phyloP scores from a whole-genome alignment of 1,140 invertebrate species.

The Alviniconcha marisindica region DNA sequence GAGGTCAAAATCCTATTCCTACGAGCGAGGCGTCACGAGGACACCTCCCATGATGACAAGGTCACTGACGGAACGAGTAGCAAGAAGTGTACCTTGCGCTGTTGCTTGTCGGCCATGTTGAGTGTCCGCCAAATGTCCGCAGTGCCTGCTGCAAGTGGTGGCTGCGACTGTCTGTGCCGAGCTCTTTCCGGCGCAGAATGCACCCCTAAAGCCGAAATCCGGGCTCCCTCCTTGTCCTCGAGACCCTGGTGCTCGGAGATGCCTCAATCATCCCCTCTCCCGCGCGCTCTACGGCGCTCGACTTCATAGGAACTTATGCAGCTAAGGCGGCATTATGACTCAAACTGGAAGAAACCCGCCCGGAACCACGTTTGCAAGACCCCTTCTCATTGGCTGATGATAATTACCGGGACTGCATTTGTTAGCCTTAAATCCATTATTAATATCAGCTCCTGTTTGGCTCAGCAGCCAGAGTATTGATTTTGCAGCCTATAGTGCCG shows the following conservation, averaged over 20 bases:
- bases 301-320: slow-evolving; percentile 30
- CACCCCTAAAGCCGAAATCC: slow-evolving; percentile 16
- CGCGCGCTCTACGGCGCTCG: slow-evolving; percentile 29
- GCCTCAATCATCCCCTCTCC: slow-evolving; percentile 37
- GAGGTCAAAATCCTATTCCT: too few relatives aligned
- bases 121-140: background rate
- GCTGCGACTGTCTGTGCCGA: background rate
- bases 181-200: background rate
- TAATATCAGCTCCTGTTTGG: slow-evolving; percentile 35
- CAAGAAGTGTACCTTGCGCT: slow-evolving; percentile 30
- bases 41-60: too few relatives aligned
- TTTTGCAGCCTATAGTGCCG: background rate
- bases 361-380: slow-evolving; percentile 14
- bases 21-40: too few relatives aligned
- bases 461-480: slow-evolving; percentile 24
- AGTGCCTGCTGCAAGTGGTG: slow-evolving; percentile 10
- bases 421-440: slow-evolving; percentile 20
- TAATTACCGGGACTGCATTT: slow-evolving; percentile 28
- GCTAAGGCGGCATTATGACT: slow-evolving; percentile 44
- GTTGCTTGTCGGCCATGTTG: slow-evolving; percentile 39
- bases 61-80: too few relatives aligned
- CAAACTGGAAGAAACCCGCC: slow-evolving; percentile 18
- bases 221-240: slow-evolving; percentile 18
- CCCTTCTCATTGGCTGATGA: slow-evolving; percentile 35
- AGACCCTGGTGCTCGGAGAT: slow-evolving; percentile 26